Percentiles rank a stretch among this genome's conserved stretches.
phyloP scores from a whole-genome alignment of 2,797 vertebrate species.

The Lepus townsendii region DNA sequence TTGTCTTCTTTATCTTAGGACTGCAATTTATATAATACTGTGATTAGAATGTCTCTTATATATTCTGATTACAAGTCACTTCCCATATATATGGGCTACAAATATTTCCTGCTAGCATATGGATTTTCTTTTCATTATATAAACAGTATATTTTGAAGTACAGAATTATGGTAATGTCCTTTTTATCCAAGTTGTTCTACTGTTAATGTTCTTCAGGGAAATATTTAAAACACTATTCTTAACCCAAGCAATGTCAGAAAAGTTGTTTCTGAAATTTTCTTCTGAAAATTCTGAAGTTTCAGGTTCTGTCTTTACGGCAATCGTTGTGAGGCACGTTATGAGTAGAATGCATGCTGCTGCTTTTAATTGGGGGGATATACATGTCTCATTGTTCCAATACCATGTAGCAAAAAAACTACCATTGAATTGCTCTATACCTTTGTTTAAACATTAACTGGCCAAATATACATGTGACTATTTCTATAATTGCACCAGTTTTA shows the following conservation, averaged over 20 bases:
- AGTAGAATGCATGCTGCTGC: not conserved
- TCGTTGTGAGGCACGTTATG: not conserved
- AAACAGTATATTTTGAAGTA: not conserved
- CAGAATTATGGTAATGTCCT: not conserved
- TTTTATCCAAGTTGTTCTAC: not conserved
- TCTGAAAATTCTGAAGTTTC: not conserved
- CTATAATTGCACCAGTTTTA: not conserved
- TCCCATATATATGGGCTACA: not conserved
- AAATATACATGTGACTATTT: not conserved
- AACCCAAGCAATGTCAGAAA: not conserved
- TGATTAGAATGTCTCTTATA: not conserved
- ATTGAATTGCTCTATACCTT: not conserved
- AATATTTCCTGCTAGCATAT: not conserved
- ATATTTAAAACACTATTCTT: not conserved
- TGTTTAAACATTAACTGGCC: not conserved
- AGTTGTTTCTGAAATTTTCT: not conserved
- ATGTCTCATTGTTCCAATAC: not conserved
- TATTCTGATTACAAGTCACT: not conserved
- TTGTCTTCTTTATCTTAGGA: not conserved
- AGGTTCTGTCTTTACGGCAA: not conserved
- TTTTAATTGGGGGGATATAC: not conserved
- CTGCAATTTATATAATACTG: not conserved
- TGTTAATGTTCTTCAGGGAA: not conserved
- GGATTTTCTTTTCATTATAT: not conserved
- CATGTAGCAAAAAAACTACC: not conserved